These are phyloP conservation scores for Myoxocephalus aenaeus DNA, from an alignment of 2,797 vertebrate species.

Conservation along the genomic window DNA sequence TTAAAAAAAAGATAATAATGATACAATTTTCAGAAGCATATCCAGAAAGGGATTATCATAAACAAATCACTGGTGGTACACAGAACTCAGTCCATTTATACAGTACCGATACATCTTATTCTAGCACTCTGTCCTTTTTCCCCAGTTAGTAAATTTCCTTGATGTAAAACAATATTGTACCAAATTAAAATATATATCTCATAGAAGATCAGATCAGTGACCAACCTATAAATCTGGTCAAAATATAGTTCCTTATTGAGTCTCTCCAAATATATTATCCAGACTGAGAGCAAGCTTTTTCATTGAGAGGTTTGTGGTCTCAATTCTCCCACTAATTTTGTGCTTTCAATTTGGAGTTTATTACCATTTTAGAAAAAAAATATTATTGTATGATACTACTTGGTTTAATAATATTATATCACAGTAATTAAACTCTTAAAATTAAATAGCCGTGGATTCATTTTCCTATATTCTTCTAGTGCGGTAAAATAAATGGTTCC, in stretches of 20 bases:
- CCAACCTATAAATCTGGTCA: not conserved
- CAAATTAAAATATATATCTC: not conserved
- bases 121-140: not conserved
- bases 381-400: not conserved
- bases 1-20: not conserved
- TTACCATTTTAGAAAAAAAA: not conserved
- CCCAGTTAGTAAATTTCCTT: not conserved
- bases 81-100: not conserved
- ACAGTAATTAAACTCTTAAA: not conserved
- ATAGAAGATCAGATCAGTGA: not conserved
- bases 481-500: not conserved
- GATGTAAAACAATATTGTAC: not conserved
- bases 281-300: not conserved
- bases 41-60: not conserved
- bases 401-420: not conserved
- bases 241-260: not conserved
- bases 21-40: not conserved
- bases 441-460: not conserved
- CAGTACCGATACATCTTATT: too few relatives aligned
- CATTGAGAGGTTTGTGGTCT: not conserved
- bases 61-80: not conserved
- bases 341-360: too few relatives aligned
- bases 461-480: not conserved
- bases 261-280: not conserved
- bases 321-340: too few relatives aligned